A percentile compares a stretch with the other conserved stretches of the same genome.
Conservation (phyloP, 2,113 vertebrate genomes). For the Apaloderma vittatum region DNA sequence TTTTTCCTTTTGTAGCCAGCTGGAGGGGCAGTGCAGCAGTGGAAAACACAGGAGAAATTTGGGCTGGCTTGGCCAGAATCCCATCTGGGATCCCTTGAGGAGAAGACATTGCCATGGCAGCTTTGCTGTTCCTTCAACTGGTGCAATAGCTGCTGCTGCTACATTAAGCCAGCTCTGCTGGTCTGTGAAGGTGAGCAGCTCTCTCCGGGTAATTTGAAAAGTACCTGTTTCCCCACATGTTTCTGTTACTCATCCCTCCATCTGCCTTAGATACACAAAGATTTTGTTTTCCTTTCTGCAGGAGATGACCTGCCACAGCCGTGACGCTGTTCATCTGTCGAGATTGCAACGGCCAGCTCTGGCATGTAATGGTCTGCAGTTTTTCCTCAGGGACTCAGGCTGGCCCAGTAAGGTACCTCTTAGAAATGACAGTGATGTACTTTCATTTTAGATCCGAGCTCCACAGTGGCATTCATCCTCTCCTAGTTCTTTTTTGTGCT, state of each 20-base stretch:
- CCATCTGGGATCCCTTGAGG: background rate
- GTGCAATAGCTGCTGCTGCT: conserved; percentile 22
- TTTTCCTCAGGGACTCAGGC: background rate
- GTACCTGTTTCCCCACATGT: background rate
- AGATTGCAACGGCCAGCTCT: background rate
- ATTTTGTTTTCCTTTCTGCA: conserved; percentile 3
- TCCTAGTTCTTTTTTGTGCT: background rate
- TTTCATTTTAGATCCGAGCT: background rate
- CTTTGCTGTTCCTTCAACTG: conserved; percentile 29
- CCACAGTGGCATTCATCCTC: background rate
- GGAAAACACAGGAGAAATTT: conserved; percentile 23
- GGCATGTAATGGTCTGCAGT: rapidly evolving
- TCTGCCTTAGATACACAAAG: background rate
- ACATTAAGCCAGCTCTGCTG: conserved; percentile 29
- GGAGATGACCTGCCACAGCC: background rate
- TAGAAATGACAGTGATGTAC: background rate
- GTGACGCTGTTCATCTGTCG: background rate
- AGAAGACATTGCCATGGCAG: conserved; percentile 13
- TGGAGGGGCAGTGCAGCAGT: background rate
- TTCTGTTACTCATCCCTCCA: background rate
- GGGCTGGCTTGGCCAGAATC: background rate
- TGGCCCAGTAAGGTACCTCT: background rate
- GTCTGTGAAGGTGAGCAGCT: conserved; percentile 58
- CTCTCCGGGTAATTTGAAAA: background rate
- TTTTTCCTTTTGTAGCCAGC: conserved; percentile 23